Evolutionary conservation across 2,888 invertebrate genomes (phyloP).

Genomic region (Phlogophora meticulosa): DNA sequence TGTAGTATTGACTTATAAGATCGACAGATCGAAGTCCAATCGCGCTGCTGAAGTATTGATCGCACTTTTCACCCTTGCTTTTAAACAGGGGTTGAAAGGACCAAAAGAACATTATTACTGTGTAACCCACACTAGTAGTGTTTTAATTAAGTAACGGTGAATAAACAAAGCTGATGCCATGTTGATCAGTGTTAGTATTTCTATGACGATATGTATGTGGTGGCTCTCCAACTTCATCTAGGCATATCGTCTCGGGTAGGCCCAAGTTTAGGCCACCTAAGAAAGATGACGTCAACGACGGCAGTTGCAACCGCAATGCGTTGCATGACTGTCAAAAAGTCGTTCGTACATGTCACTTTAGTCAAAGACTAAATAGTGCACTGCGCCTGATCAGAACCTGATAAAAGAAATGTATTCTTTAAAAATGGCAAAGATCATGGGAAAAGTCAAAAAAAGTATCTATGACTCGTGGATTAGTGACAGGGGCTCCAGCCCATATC

Average conservation of each 20-base stretch:
- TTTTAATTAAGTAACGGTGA: neutral
- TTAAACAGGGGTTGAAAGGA: neutral
- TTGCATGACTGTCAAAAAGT: conserved; percentile 22
- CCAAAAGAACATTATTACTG: neutral
- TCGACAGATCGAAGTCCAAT: neutral
- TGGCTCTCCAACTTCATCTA: conserved; percentile 54
- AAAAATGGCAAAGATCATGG: too few species aligned
- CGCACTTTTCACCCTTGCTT: neutral
- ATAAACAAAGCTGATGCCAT: conserved; percentile 22
- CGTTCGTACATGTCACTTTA: neutral
- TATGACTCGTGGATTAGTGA: neutral
- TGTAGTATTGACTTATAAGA: neutral
- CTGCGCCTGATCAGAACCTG: neutral
- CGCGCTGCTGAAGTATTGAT: conserved; percentile 2
- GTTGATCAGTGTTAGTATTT: conserved; percentile 41
- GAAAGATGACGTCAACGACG: conserved; percentile 21
- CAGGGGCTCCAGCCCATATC: conserved; percentile 13
- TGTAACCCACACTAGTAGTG: neutral
- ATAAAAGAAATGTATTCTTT: too few species aligned
- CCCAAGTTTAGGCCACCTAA: too few species aligned
- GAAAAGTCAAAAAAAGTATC: neutral
- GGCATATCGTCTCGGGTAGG: neutral
- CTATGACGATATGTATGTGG: conserved; percentile 57
- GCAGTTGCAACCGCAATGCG: neutral
- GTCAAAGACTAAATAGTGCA: conserved; percentile 12